Evolutionary conservation across 2,797 vertebrate species (phyloP), one percentile per base, ranked within the genome.

Genomic region (Tapera naevia): DNA sequence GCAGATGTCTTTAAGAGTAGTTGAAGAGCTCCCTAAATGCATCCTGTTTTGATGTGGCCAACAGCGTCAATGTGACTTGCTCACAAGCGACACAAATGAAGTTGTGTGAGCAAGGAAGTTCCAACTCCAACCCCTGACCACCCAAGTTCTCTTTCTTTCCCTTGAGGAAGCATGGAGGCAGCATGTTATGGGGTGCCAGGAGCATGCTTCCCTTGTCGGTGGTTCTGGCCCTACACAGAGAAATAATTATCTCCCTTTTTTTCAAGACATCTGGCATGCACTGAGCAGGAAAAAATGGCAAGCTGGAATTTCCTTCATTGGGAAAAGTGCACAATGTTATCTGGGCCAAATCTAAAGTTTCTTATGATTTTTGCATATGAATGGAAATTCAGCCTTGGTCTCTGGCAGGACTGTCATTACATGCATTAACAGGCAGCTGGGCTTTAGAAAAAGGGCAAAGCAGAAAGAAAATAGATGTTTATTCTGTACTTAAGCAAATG

Each of bases 401-500:
- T 88, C 90, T 28, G 64, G 67, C 56, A 73, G 96, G 94, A 92
- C 91, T 69, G 69, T 97, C 96, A 97, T 98, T 98, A 97, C 92
- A 73, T 94, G 94, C 94, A 96, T 97, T 98, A 98, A 95, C 92
- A 97, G 97, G 94, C 97, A 98, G 97, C 97, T 97, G 97, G 95
- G 96, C 97, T 97, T 97, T 97, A 97, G 97, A 98, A 95, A 97
- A 74, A 67, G 25, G 91, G 86, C 85, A 95, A 96, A 92, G 95
- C 72, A 95, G 94, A 94, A 96, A 97, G 89, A 94, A 97, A 98
- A 96, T 85, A 96, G 93, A 92, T 95, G 78, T 96, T 97, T 94
- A 94, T 96, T 96, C 86, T 96, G 91, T 97, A 95, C 90, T 97
- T 95, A 97, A 88, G 95, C 94, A 97, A 97, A 98, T 97, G 97